Evolutionary conservation across 1,140 invertebrate genomes (phyloP), one percentile per base, ranked within the genome.

Genomic region (Lineus longissimus): DNA sequence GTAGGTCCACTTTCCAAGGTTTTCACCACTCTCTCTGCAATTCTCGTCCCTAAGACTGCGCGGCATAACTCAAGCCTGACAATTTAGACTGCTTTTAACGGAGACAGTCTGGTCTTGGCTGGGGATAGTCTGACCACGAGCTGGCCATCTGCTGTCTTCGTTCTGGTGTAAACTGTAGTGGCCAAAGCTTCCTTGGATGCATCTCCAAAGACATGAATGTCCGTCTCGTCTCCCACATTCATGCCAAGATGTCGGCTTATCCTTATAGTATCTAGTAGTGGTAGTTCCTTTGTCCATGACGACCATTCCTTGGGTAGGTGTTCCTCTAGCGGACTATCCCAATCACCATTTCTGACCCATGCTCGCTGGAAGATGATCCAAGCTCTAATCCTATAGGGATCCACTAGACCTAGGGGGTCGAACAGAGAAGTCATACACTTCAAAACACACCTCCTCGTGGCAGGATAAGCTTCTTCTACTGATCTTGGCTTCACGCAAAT

Each of bases 111-210:
- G 30, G 55, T 57, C 30, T 57, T 57, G 7, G 55, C 17, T 22
- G 55, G 6, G 11, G 27, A 7, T 19, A 57, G 55, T 57, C 47
- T 6, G 9, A 4, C 4, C n/a, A n/a, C 9, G 6, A 51, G 6
- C 25, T 6, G 4, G 4, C 55, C 30, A 33, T 57, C 30, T 7
- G 55, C 2, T n/a, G 6, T 22, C 27, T 57, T 25, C 6, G 23
- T 29, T 11, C 55, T 27, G 23, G 23, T 11, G 25, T 59, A 59
- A 40, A 59, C 40, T 4, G 30, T 6, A 2, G 58, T 31, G 13
- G 30, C 31, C 45, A 47, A 59, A 6, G 58, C 58, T 4, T 59
- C 40, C 33, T 13, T 41, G 7, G 58, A 59, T 7, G 58, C 36
- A 40, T 59, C 58, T 6, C n/a, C 13, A 22, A 59, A 59, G 23